Evolutionary conservation across 2,797 vertebrate species (phyloP), one percentile per base, ranked within the genome.

Genomic region (Protosalanx chinensis): DNA sequence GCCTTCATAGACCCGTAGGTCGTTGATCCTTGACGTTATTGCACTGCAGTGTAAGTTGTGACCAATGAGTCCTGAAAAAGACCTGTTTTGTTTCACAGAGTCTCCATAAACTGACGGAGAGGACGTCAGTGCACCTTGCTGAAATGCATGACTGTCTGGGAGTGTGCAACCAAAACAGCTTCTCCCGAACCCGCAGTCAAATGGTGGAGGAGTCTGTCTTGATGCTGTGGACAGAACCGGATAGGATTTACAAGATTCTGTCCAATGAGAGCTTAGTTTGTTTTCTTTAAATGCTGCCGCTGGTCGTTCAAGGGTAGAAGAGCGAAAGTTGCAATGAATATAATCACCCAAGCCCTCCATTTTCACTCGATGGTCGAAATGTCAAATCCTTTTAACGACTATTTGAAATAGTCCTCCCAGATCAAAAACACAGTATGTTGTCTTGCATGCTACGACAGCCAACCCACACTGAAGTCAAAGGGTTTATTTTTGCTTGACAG

Each of bases 101-200:
- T 92, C 93, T 75, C 92, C 89, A 79, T 89, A 89, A 72, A 93
- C 82, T 64, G 91, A 92, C 76, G 90, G 86, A 32, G 93, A 92
- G 23, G 91, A 86, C 76, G 88, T 87, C 75, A 91, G 91, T 84
- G 93, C 94, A 76, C 89, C 91, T 64, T 92, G 93, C 79, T 93
- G 92, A 35, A 94, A 89, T 79, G 90, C 92, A 73, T 92, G 88
- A 57, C 91, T 91, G 72, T 94, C 90, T 64, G 92, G 89, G 89
- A 93, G 91, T 79, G 92, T 93, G 87, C 92, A 95, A 87, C 93
- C 92, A 70, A 93, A 94, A 85, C 93, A 94, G 88, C 92, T 90
- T 74, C 93, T 94, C 73, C 92, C 92, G 85, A 94, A 93, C 83
- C 92, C 90, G 87, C 94, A 94, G 72, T 93, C 93, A 74, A 93